Base-by-base conservation (phyloP, 2,797 vertebrate species). In the Hypotaenidia okinawae region DNA sequence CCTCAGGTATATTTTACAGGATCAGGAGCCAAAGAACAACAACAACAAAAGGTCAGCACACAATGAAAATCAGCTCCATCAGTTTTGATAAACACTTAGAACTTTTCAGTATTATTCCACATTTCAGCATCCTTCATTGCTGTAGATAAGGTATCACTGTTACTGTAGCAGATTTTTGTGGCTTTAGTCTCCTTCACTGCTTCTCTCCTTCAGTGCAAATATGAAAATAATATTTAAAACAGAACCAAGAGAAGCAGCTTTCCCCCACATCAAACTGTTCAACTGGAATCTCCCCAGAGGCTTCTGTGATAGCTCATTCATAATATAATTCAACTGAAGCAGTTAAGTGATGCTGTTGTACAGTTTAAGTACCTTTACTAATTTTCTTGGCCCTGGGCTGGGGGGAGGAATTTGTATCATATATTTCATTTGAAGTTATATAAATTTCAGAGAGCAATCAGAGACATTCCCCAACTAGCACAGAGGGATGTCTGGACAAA, bases 321-420 rank as follows among this genome's bases (percentile, higher is more conserved):
- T 92, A 97, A 94, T 47, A 96, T 41, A 93, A 95, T 93, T 83
- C 95, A 95, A 91, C 74, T 90, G 94, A 84, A 95, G 93, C 76
- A 88, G 73, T 78, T 95, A 96, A 96, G 83, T 70, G 63, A 74
- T 89, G 57, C 37, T 79, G 59, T 82, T 92, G 63, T 75, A 63
- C 63, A 86, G 66, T 78, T 94, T 84, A 95, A 93, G 73, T 86
- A 73, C 79, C 83, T 96, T 81, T 74, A 32, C 63, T 96, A 93
- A 95, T 91, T 94, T 88, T 89, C 57, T 47, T 67, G 63, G 47
- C 58, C 84, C 58, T 13, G 5, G 4, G 16, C 27, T 18, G 10
- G 11, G 0, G 5, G 3, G 18, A 10, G 21, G 11, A 10, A 0
- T 16, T 52, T 83, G 64, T 91, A 92, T 90, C 76, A 90, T 67